Evolutionary conservation across 2,113 vertebrate species (phyloP).

Genomic region (Xenopus tropicalis): DNA sequence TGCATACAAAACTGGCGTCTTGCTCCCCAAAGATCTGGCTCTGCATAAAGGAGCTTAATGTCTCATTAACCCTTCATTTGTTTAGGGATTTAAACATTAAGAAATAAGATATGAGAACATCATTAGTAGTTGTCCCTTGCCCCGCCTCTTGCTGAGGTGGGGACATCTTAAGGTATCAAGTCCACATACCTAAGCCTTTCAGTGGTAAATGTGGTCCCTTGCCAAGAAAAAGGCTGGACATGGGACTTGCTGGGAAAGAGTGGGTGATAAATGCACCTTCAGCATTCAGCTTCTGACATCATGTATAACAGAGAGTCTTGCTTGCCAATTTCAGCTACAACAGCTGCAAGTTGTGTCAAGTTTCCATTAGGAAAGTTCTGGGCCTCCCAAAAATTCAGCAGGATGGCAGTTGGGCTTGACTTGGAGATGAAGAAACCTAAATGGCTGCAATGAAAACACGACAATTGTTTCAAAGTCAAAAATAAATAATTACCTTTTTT

Average conservation of each 20-base stretch:
- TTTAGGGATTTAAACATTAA: slow-evolving; percentile 7
- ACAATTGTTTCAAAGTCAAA: neutral
- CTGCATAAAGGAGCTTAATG: slow-evolving; percentile 39
- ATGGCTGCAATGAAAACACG: slow-evolving; percentile 71
- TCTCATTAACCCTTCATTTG: slow-evolving; percentile 12
- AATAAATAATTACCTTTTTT: no score
- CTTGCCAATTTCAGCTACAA: slow-evolving; percentile 95
- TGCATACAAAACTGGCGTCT: slow-evolving; percentile 3
- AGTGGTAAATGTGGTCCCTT: neutral
- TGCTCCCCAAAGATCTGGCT: slow-evolving; percentile 19
- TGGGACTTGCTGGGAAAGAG: neutral
- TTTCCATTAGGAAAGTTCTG: slow-evolving; percentile 96
- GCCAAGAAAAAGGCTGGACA: slow-evolving; percentile 15
- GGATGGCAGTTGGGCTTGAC: slow-evolving; percentile 92
- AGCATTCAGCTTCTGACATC: slow-evolving; percentile 95
- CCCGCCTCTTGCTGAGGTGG: slow-evolving; percentile 13
- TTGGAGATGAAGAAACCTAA: slow-evolving; percentile 95
- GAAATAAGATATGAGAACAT: slow-evolving; percentile 7
- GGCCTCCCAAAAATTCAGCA: slow-evolving; percentile 97
- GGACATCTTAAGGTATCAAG: slow-evolving; percentile 1
- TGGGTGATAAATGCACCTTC: slow-evolving; percentile 45
- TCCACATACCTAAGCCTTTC: slow-evolving; percentile 3
- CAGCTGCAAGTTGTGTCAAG: slow-evolving; percentile 91
- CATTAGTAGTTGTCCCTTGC: slow-evolving; percentile 7
- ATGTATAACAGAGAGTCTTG: slow-evolving; percentile 92